A percentile compares a stretch with the other conserved stretches of the same genome.
Evolutionary conservation across 1,140 invertebrate species (phyloP).

Genomic region (Drosophila subpulchrella): DNA sequence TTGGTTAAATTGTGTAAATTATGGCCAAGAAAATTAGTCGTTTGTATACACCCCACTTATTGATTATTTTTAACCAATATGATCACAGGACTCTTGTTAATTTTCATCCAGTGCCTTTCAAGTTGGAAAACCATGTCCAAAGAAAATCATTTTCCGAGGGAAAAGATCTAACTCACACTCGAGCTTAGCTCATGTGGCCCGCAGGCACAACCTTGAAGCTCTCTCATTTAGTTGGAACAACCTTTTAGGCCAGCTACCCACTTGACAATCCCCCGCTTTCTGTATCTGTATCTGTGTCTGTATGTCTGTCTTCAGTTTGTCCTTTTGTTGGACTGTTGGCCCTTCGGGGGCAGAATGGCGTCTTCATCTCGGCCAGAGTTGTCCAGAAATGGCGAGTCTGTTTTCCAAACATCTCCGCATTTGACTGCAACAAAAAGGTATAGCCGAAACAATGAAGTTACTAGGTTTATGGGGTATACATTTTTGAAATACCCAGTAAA

Average conservation of each 20-base stretch:
- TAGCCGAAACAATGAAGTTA: neutral
- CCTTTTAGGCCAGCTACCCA: constrained; percentile 19
- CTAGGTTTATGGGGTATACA: neutral
- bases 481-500: neutral
- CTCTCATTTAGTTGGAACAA: constrained; percentile 34
- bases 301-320: constrained; percentile 18
- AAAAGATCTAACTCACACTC: neutral
- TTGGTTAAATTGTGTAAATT: too few relatives aligned
- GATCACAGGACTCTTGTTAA: too few relatives aligned
- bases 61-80: too few relatives aligned
- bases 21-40: too few relatives aligned
- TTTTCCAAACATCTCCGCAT: constrained; percentile 21
- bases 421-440: constrained; percentile 30
- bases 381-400: constrained; percentile 29
- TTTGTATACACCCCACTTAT: too few relatives aligned
- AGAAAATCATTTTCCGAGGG: constrained; percentile 25
- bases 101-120: neutral
- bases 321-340: constrained; percentile 4
- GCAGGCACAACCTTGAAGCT: constrained; percentile 37
- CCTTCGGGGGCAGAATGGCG: constrained; percentile 10
- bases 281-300: too few relatives aligned
- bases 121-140: constrained; percentile 21
- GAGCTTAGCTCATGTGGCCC: constrained; percentile 19
- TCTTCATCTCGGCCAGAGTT: constrained; percentile 27
- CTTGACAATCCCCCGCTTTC: constrained; percentile 7